These are phyloP conservation scores for Aphaenogaster rudis DNA, from an alignment of 1,140 invertebrate species.

Conservation along the genomic window DNA sequence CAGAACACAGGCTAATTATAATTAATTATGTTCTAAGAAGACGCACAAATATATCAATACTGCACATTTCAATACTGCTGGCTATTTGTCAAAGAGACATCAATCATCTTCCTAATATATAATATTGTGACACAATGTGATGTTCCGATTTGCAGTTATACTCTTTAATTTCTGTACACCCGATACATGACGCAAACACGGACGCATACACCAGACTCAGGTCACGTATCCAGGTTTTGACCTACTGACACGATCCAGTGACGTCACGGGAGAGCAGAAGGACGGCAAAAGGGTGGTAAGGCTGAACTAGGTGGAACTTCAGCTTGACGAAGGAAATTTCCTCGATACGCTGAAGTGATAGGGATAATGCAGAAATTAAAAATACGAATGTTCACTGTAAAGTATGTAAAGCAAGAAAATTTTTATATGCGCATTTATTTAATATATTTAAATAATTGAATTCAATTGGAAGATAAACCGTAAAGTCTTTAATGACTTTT, in stretches of 20 bases:
- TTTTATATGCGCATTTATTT: neutral
- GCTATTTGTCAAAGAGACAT: slow-evolving; percentile 7
- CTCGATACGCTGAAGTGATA: slow-evolving; percentile 1
- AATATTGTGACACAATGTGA: neutral
- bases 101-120: neutral
- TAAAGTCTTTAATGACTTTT: neutral
- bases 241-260: slow-evolving; percentile 82
- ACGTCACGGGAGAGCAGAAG: slow-evolving; percentile 79
- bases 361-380: slow-evolving; percentile 24
- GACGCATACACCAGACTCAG: slow-evolving; percentile 42
- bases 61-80: neutral
- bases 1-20: neutral
- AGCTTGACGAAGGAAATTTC: slow-evolving; percentile 35
- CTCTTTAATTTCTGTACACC: slow-evolving; percentile 61
- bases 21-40: neutral
- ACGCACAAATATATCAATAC: neutral
- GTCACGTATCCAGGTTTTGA: slow-evolving; percentile 80
- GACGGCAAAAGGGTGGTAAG: slow-evolving; percentile 60
- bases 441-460: neutral
- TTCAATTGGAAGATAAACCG: neutral
- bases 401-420: neutral
- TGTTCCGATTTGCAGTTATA: neutral
- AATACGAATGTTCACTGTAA: neutral
- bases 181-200: slow-evolving; percentile 58
- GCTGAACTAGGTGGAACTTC: slow-evolving; percentile 31